Conservation (phyloP, 1,140 invertebrate genomes). For the Penaeus vannamei region DNA sequence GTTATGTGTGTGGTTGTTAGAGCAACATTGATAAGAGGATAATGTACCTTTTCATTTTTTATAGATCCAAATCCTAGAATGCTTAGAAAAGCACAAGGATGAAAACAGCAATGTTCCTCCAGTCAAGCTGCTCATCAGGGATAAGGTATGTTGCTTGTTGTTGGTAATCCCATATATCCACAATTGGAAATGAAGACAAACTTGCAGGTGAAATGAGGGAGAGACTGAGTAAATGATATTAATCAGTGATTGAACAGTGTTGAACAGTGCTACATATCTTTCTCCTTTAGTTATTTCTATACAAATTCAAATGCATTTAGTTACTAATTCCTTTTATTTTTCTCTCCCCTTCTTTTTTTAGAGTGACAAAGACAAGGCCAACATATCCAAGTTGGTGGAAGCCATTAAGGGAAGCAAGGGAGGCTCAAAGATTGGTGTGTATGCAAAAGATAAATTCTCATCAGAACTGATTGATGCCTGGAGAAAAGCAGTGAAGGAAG, state of each 20-base stretch:
- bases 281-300: not conserved
- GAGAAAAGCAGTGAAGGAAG: slow-evolving; percentile 83
- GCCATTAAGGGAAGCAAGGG: slow-evolving; percentile 90
- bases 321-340: not conserved
- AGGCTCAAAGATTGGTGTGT: slow-evolving; percentile 93
- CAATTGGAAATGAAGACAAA: not conserved
- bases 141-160: slow-evolving; percentile 81
- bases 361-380: slow-evolving; percentile 95
- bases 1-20: too few relatives aligned
- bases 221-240: not conserved
- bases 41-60: slow-evolving; percentile 22
- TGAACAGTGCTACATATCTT: not conserved
- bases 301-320: not conserved
- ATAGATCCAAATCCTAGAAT: slow-evolving; percentile 91
- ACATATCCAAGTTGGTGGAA: slow-evolving; percentile 90
- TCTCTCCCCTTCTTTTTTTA: slow-evolving; percentile 72
- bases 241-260: not conserved
- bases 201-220: too few relatives aligned
- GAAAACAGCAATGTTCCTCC: slow-evolving; percentile 85
- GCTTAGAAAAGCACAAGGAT: slow-evolving; percentile 90
- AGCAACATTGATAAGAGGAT: not conserved
- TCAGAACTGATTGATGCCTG: slow-evolving; percentile 94
- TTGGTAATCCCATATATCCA: not conserved
- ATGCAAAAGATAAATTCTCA: slow-evolving; percentile 93
- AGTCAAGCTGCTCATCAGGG: slow-evolving; percentile 89